Base-by-base conservation (phyloP, 92 coral and sea anemone genomes). In the Virgularia gustaviana region DNA sequence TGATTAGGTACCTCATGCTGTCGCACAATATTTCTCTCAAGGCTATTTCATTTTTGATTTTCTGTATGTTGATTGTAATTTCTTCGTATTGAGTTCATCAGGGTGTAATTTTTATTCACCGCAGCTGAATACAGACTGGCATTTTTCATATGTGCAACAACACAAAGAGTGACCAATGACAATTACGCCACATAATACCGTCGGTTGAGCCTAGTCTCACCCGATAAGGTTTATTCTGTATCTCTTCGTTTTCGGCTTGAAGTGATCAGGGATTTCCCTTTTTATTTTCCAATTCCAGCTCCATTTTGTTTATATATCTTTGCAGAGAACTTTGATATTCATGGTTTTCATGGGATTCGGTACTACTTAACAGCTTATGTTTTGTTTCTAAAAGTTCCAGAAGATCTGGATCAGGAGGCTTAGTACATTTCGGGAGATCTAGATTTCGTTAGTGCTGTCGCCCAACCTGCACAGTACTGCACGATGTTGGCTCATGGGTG, bases 111-210 rank as follows among this genome's bases (percentile, higher is more conserved):
- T 78, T 56, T 83, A 77, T 35, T 71, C 77, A 13, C 83, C 83
- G 22, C 87, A 83, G 43, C 37, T 34, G 62, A 36, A 83, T 19
- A 83, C 80, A 3, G 79, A 78, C 47, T 15, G 11, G 54, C 83
- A 71, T 49, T 71, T 77, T 25, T 63, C 80, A 44, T 31, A 65
- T 19, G 4, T 19, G 44, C 88, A 72, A 11, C 20, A 72, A 16
- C 76, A 19, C 15, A 80, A 70, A 0, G 83, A 65, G 53, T 79
- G 88, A 10, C 85, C 84, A 9, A 84, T 84, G 82, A 44, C 85
- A 79, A 59, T 74, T 79, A 33, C 88, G 74, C 32, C 88, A 84
- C 81, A 79, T 75, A 76, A 79, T 84, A 11, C 83, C 83, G 11
- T 83, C 77, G 12, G 56, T 36, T 20, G 83, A 63, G 53, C 23